Evolutionary conservation across 1,140 invertebrate genomes (phyloP).

Genomic region (Papilio dardanus): DNA sequence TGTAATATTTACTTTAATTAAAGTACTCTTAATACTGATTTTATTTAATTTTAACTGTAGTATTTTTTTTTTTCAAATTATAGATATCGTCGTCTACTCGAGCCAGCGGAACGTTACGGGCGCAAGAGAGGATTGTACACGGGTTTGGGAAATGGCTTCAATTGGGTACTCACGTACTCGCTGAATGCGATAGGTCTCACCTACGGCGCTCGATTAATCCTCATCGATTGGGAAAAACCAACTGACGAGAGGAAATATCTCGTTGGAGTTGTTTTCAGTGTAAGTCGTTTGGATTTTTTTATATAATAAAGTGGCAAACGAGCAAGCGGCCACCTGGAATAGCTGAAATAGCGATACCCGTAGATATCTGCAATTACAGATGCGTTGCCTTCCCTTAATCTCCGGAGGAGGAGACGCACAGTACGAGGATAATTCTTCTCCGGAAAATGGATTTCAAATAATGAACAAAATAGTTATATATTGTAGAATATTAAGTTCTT

Average conservation of each 20-base stretch:
- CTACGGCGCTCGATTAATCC: constrained; percentile 90
- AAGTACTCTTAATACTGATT: background rate
- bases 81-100: constrained; percentile 85
- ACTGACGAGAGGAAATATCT: constrained; percentile 83
- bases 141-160: constrained; percentile 86
- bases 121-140: constrained; percentile 87
- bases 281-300: constrained; percentile 68
- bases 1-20: background rate
- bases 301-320: too few species aligned
- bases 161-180: constrained; percentile 89
- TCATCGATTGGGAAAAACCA: constrained; percentile 81
- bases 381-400: too few species aligned
- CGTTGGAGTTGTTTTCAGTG: constrained; percentile 86
- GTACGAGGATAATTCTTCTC: too few species aligned
- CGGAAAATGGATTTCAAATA: too few species aligned
- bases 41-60: background rate
- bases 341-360: too few species aligned
- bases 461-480: too few species aligned
- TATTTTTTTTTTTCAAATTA: constrained; percentile 16
- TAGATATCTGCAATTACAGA: too few species aligned
- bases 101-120: constrained; percentile 85
- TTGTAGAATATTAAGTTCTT: too few species aligned
- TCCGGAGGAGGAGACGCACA: too few species aligned
- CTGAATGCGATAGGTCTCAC: constrained; percentile 92
- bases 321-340: too few species aligned